These are phyloP conservation scores for Natator depressus DNA, from an alignment of 2,113 vertebrate genomes.

Conservation along the genomic window DNA sequence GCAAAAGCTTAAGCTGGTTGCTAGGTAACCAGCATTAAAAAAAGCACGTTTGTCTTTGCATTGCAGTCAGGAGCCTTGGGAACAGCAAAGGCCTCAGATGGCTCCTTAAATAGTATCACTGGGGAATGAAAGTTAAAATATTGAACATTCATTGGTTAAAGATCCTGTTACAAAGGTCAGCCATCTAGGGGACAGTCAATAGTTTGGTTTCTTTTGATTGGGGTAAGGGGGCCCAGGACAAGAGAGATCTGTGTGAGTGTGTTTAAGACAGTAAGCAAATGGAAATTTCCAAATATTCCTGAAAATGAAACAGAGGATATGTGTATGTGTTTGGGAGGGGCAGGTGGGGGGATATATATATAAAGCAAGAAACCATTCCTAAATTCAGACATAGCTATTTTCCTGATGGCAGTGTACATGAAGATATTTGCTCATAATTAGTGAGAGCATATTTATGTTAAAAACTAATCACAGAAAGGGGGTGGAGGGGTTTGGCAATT, in stretches of 20 bases:
- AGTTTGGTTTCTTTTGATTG: constrained; percentile 46
- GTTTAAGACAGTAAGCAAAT: constrained; percentile 39
- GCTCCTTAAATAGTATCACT: constrained; percentile 80
- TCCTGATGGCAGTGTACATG: neutral
- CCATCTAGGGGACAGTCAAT: constrained; percentile 10
- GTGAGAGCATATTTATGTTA: neutral
- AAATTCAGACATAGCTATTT: constrained; percentile 23
- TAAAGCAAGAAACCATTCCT: neutral
- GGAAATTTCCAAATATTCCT: constrained; percentile 49
- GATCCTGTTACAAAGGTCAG: constrained; percentile 68
- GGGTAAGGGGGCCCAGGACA: constrained; percentile 8
- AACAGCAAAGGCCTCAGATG: constrained; percentile 62
- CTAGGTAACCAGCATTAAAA: constrained; percentile 76
- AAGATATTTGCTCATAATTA: constrained; percentile 13
- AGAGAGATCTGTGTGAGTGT: neutral
- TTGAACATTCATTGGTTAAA: constrained; percentile 57
- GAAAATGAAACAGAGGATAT: constrained; percentile 20
- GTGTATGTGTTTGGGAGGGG: neutral
- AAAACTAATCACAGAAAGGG: neutral
- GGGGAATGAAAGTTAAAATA: constrained; percentile 69
- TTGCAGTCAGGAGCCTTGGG: constrained; percentile 65
- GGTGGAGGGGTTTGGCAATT: neutral
- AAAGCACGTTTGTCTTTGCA: constrained; percentile 63
- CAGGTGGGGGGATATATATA: neutral
- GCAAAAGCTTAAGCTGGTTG: constrained; percentile 78